Evolutionary conservation across 92 coral and sea anemone genomes (phyloP), one percentile per base, ranked within the genome.

Genomic region (Parazoanthus atlanticus): DNA sequence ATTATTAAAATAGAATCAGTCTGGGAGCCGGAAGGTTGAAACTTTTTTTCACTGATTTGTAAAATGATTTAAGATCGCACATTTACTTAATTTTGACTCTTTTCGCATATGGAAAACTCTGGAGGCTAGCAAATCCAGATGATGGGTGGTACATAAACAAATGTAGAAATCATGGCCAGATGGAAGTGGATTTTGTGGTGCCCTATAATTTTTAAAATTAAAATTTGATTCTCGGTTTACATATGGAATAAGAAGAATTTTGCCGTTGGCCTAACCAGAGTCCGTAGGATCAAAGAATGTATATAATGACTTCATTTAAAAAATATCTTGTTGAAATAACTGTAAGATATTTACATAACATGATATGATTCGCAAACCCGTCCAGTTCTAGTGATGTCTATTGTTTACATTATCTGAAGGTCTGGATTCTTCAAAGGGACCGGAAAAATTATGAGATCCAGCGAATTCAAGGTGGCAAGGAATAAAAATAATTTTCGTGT

Each of bases 121-220:
- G 3, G 87, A 54, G 49, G 40, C 21, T 66, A 83, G 13, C 32
- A 83, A 69, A 25, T 34, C 40, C 86, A 83, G 78, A 83, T 83
- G 86, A 69, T 32, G 26, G 12, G 41, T 30, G 67, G 34, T 12
- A 67, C 15, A 72, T 34, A 38, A 74, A 25, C 79, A 75, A n/a
- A 75, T 29, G 38, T 15, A 71, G 54, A 70, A 73, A 28, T 41
- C 64, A 43, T 30, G 23, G 67, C 66, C 78, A 70, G 17, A 28
- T 84, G 87, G n/a, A 84, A 33, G 38, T 28, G 43, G 43, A 33
- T 75, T 19, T 75, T 10, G 21, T 75, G 40, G 28, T 8, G 12
- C 30, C 43, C 52, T 9, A 61, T 13, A 8, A 34, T 75, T 75
- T 21, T 75, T 46, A 25, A 74, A 1, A 36, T 36, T 75, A 36